Percentiles rank a stretch among this genome's conserved stretches.
These are phyloP conservation scores for Carettochelys insculpta DNA, from an alignment of 2,113 vertebrate genomes.

Conservation along the genomic window DNA sequence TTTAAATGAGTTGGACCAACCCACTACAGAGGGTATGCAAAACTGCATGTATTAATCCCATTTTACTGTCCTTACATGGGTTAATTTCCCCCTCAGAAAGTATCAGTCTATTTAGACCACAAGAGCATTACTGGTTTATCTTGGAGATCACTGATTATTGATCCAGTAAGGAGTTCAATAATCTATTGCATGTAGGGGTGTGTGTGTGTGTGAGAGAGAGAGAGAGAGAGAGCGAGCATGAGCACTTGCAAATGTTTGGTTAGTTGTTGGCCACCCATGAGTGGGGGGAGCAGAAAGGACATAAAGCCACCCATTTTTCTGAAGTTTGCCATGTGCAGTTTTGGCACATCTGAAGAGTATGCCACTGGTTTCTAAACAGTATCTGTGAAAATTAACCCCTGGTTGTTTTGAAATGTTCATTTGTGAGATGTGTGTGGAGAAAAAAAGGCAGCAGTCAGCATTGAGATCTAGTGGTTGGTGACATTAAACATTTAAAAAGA, in stretches of 20 bases:
- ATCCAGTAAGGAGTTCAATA: neutral
- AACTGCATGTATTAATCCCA: neutral
- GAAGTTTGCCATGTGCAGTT: neutral
- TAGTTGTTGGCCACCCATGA: neutral
- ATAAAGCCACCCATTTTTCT: neutral
- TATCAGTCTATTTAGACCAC: neutral
- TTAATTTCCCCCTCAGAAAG: neutral
- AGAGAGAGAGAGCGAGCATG: too few relatives aligned
- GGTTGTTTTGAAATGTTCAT: neutral
- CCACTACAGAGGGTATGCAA: neutral
- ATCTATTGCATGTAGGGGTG: neutral
- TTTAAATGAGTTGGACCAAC: too few relatives aligned
- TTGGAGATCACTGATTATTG: accelerated
- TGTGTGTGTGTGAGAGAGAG: neutral
- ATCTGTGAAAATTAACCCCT: neutral
- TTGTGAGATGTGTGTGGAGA: neutral
- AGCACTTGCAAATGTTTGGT: neutral
- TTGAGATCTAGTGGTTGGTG: neutral
- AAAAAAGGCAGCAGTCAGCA: neutral
- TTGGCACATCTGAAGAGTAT: neutral
- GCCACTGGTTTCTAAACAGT: neutral
- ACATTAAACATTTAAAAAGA: neutral
- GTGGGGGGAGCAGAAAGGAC: neutral
- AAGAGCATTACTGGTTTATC: neutral
- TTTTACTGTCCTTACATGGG: neutral